phyloP scores from a whole-genome alignment of 2,888 invertebrate genomes.

The Pimpla rufipes region DNA sequence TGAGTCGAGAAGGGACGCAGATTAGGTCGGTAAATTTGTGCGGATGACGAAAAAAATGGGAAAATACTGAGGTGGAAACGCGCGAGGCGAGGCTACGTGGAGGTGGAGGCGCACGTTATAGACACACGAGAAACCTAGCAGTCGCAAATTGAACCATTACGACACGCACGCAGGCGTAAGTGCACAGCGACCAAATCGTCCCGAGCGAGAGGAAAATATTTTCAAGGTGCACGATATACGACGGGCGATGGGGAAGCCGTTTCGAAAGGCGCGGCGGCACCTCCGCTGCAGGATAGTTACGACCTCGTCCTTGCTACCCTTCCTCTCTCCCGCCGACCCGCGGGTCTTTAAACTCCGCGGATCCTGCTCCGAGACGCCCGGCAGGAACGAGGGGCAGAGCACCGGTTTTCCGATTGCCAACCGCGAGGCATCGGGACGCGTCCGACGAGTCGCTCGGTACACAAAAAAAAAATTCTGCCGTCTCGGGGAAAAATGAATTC shows the following conservation, averaged over 20 bases:
- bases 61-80: not conserved
- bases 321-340: constrained; percentile 6
- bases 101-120: not conserved
- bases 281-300: constrained; percentile 56
- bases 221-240: constrained; percentile 13
- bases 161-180: constrained; percentile 54
- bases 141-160: constrained; percentile 78
- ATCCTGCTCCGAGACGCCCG: constrained; percentile 34
- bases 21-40: not conserved
- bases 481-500: constrained; percentile 22
- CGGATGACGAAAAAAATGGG: not conserved
- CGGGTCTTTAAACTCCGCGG: constrained; percentile 62
- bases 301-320: constrained; percentile 64
- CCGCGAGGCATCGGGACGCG: constrained; percentile 38
- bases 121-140: constrained; percentile 65
- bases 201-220: constrained; percentile 35
- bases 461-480: constrained; percentile 53
- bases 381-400: constrained; percentile 17
- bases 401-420: constrained; percentile 65
- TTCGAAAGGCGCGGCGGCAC: constrained; percentile 61
- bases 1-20: no score
- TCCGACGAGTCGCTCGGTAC: constrained; percentile 55
- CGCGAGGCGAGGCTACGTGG: not conserved
- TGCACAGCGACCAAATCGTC: constrained; percentile 70
- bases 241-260: constrained; percentile 35